These are phyloP conservation scores for Melanotaenia maccullochi DNA, from an alignment of 2,797 vertebrate genomes.

Conservation along the genomic window DNA sequence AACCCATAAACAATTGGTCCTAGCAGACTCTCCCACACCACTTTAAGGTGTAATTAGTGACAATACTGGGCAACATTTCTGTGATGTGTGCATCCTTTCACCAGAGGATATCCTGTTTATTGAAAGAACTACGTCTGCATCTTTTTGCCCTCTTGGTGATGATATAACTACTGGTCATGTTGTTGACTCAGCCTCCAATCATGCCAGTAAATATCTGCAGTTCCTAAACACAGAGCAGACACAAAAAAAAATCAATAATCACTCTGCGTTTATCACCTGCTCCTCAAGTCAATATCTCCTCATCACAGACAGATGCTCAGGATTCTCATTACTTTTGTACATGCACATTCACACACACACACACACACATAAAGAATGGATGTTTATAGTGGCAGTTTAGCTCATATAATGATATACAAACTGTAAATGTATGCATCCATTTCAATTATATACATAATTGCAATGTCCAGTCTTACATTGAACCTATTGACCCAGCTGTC, in stretches of 20 bases:
- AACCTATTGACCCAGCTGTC: constrained; percentile 2
- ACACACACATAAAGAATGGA: not conserved
- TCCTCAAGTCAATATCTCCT: constrained; percentile 44
- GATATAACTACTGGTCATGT: constrained; percentile 18
- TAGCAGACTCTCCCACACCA: not conserved
- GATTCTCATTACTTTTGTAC: not conserved
- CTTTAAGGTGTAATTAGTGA: not conserved
- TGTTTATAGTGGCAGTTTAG: not conserved
- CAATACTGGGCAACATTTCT: constrained; percentile 17
- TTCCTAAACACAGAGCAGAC: constrained; percentile 41
- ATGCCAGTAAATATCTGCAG: constrained; percentile 44
- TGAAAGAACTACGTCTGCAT: constrained; percentile 20
- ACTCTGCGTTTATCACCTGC: constrained; percentile 54
- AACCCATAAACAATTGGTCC: constrained; percentile 25
- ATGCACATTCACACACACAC: no score
- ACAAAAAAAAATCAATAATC: constrained; percentile 59
- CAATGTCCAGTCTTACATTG: not conserved
- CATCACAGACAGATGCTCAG: constrained; percentile 28
- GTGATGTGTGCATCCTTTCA: constrained; percentile 14
- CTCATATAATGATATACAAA: constrained; percentile 4
- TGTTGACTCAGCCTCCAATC: constrained; percentile 17
- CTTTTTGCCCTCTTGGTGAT: constrained; percentile 15
- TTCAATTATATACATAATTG: not conserved
- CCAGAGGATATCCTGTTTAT: constrained; percentile 7
- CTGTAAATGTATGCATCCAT: not conserved